phyloP scores from a whole-genome alignment of 1,140 invertebrate genomes.

The Zophobas atratus region DNA sequence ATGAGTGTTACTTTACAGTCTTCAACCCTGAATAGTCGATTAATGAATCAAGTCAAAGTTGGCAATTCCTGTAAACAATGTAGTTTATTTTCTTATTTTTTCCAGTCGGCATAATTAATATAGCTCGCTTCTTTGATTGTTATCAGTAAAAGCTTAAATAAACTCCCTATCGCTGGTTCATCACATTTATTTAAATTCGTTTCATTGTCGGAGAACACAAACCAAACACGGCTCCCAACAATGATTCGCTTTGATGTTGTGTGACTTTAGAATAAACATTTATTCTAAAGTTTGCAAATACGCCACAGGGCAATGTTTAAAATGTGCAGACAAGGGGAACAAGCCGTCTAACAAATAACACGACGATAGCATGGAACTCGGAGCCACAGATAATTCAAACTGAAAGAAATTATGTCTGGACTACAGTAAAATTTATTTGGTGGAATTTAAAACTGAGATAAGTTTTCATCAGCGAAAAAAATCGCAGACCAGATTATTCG shows the following conservation, averaged over 20 bases:
- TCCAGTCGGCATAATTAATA: conserved; percentile 3
- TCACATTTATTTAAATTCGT: conserved; percentile 3
- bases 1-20: too few species aligned
- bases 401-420: too few species aligned
- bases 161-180: conserved; percentile 8
- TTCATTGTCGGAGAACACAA: conserved; percentile 35
- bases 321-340: conserved; percentile 51
- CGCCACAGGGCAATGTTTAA: conserved; percentile 53
- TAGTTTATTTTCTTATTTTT: conserved; percentile 2
- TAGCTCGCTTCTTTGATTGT: conserved; percentile 17
- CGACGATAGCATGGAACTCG: too few species aligned
- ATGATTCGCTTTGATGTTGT: conserved; percentile 61
- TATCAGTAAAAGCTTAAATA: conserved; percentile 27
- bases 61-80: not conserved
- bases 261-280: conserved; percentile 64
- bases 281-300: conserved; percentile 61
- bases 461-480: too few species aligned
- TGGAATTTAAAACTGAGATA: too few species aligned
- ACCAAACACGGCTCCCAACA: conserved; percentile 47
- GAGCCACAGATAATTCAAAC: too few species aligned
- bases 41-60: not conserved
- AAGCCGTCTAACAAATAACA: conserved; percentile 10
- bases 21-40: not conserved
- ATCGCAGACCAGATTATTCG: too few species aligned
- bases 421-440: too few species aligned